Percentiles rank a stretch among this genome's conserved stretches.
These are phyloP conservation scores for Macrobrachium rosenbergii DNA, from an alignment of 1,140 invertebrate species.

Conservation along the genomic window DNA sequence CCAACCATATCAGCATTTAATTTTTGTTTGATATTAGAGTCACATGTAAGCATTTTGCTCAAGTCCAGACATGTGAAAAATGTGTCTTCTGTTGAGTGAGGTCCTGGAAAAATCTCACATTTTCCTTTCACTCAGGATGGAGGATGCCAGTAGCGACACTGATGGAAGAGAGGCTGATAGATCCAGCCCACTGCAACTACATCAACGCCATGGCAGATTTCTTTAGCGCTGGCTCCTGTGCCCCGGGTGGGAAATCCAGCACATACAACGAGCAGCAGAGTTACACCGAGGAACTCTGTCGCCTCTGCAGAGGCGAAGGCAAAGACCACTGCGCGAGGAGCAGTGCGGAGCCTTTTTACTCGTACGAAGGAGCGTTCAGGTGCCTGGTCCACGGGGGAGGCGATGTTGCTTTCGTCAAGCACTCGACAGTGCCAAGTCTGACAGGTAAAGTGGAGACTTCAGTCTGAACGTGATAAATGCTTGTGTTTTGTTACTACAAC, in stretches of 20 bases:
- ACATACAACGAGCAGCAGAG: conserved; percentile 73
- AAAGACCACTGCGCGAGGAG: conserved; percentile 35
- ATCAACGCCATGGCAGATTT: conserved; percentile 74
- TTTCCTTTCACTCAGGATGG: conserved; percentile 70
- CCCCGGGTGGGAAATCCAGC: conserved; percentile 74
- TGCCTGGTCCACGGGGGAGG: conserved; percentile 96
- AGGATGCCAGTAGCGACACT: conserved; percentile 73
- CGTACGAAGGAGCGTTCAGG: conserved; percentile 86
- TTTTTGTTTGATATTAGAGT: not conserved
- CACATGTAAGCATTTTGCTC: too few species aligned
- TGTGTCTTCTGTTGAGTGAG: too few species aligned
- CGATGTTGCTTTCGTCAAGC: conserved; percentile 95
- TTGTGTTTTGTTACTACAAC: too few species aligned
- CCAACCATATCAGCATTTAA: conserved; percentile 1
- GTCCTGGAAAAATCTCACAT: too few species aligned
- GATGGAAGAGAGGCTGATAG: conserved; percentile 71
- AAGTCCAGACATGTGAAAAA: too few species aligned
- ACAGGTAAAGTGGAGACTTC: conserved; percentile 18
- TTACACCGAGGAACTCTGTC: conserved; percentile 50
- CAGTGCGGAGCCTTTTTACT: conserved; percentile 84
- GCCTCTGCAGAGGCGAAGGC: conserved; percentile 36
- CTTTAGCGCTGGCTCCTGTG: conserved; percentile 74
- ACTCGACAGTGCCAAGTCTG: conserved; percentile 91
- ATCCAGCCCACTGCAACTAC: conserved; percentile 74
- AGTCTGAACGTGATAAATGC: too few species aligned